Evolutionary conservation across 2,888 invertebrate genomes (phyloP).

Genomic region (Campoletis raptor): DNA sequence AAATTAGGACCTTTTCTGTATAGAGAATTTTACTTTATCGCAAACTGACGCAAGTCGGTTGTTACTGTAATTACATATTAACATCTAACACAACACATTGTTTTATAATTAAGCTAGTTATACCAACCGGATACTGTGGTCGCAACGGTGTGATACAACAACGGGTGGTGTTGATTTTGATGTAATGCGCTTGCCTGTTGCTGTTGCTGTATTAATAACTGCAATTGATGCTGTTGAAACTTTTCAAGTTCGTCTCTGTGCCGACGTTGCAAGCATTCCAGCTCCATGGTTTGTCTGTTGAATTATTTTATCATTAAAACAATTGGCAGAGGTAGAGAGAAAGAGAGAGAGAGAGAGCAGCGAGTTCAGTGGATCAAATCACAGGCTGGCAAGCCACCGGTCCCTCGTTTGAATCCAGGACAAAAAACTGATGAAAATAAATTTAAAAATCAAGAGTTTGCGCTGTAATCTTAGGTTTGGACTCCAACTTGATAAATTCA

Average conservation of each 20-base stretch:
- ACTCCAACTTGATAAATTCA: too few species aligned
- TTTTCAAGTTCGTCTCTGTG: slow-evolving; percentile 84
- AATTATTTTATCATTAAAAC: slow-evolving; percentile 21
- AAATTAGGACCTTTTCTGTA: too few species aligned
- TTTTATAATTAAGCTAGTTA: background rate
- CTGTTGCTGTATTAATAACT: slow-evolving; percentile 82
- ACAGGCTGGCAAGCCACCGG: too few species aligned
- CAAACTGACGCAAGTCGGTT: too few species aligned
- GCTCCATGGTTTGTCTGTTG: slow-evolving; percentile 84
- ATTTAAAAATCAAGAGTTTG: too few species aligned
- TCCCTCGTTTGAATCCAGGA: too few species aligned
- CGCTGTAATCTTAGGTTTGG: too few species aligned
- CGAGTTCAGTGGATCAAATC: too few species aligned
- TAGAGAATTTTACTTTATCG: too few species aligned
- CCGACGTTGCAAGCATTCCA: slow-evolving; percentile 84
- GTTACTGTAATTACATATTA: background rate
- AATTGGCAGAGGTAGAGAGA: background rate
- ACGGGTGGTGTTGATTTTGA: slow-evolving; percentile 82
- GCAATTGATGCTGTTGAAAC: slow-evolving; percentile 83
- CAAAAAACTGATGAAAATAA: too few species aligned
- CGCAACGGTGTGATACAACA: slow-evolving; percentile 81
- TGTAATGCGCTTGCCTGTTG: slow-evolving; percentile 83
- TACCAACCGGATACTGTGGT: slow-evolving; percentile 79
- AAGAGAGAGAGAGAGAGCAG: too few species aligned
- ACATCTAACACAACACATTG: background rate